Evolutionary conservation across 37 sponge, comb jelly and placozoan genomes (phyloP), one percentile per base, ranked within the genome.

Genomic region (Bolinopsis microptera): DNA sequence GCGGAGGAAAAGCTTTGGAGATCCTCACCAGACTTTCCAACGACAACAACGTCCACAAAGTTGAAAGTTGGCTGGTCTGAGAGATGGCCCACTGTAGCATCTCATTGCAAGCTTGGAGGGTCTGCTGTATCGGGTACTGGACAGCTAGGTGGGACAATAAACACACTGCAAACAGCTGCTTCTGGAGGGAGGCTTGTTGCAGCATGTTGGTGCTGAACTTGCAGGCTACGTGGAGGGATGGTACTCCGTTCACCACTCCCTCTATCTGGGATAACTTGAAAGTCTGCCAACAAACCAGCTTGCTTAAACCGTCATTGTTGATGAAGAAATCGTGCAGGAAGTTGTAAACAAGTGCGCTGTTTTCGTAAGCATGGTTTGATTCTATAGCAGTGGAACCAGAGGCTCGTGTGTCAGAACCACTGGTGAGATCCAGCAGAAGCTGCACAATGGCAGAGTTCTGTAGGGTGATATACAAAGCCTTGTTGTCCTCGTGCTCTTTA

Each of bases 251-350:
- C 0, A 86, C 90, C 30, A 86, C 61, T 18, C 90, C 90, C 48
- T 86, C 90, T 0, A 86, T n/a, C 61, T 39, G 61, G 35, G 16
- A 13, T 0, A 86, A 40, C 61, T 38, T 41, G 48, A 86, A 86
- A 28, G 90, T 86, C 61, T 86, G 90, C 90, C 90, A 86, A 26
- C 90, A 86, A 28, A 86, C 90, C 90, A 86, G 48, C 90, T 86
- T 86, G 24, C 90, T 86, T 28, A 86, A 27, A 30, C 90, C 90
- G 30, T 86, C 90, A 48, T 86, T 86, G 24, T 86, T 86, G 48
- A 86, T 86, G 61, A 86, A 86, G 90, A 86, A 86, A 27, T 86
- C 90, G 30, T 86, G 90, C 0, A 86, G 90, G 61, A 86, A 86
- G 90, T 39, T 41, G 90, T 86, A 86, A 26, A 86, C 30, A n/a